These are phyloP conservation scores for Bursaphelenchus okinawaensis DNA, from an alignment of 2,888 invertebrate genomes.

Conservation along the genomic window DNA sequence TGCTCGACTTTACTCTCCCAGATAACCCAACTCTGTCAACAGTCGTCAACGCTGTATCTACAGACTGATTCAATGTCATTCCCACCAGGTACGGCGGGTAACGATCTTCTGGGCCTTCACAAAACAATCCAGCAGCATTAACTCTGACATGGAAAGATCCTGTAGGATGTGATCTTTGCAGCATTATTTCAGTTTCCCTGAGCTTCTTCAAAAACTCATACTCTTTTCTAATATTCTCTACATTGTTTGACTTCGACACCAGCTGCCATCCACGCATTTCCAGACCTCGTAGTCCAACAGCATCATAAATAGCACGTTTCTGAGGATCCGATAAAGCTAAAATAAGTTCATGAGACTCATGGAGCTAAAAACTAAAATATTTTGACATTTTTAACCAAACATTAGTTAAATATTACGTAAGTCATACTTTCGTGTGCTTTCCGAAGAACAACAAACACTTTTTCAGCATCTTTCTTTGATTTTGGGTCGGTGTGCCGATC, in stretches of 20 bases:
- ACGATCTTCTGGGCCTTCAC: constrained; percentile 41
- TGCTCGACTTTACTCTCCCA: constrained; percentile 44
- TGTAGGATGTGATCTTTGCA: constrained; percentile 77
- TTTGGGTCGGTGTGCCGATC: constrained; percentile 83
- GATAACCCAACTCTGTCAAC: constrained; percentile 45
- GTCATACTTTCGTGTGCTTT: constrained; percentile 87
- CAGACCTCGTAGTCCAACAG: constrained; percentile 78
- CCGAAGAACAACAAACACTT: constrained; percentile 84
- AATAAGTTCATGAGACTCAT: too few species aligned
- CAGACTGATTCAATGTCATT: constrained; percentile 42
- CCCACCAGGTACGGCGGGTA: constrained; percentile 46
- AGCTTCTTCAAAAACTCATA: constrained; percentile 77
- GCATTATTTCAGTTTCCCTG: constrained; percentile 77
- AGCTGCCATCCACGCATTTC: constrained; percentile 89
- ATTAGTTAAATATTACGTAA: not conserved
- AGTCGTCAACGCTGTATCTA: constrained; percentile 46
- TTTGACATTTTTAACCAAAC: too few species aligned
- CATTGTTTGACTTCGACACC: constrained; percentile 79
- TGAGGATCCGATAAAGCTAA: constrained; percentile 83
- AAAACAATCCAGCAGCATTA: constrained; percentile 44
- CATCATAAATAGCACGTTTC: constrained; percentile 88
- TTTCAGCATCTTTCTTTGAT: constrained; percentile 79
- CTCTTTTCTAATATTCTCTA: constrained; percentile 78
- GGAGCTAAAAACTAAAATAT: not conserved
- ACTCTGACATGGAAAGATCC: constrained; percentile 45